phyloP scores from a whole-genome alignment of 1,140 invertebrate species.

The Drosophila equinoxialis region DNA sequence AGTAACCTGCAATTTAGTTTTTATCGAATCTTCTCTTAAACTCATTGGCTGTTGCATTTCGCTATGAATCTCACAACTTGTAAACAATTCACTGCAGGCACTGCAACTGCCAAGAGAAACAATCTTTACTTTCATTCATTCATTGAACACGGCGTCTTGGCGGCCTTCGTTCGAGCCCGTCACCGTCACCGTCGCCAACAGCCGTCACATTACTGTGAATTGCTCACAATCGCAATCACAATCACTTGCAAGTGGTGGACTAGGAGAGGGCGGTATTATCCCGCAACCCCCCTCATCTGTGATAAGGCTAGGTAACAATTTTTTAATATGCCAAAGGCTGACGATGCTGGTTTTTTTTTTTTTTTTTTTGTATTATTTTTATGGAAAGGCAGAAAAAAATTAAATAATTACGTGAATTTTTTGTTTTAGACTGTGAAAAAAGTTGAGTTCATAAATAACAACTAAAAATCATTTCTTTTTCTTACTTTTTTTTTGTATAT shows the following conservation, averaged over 20 bases:
- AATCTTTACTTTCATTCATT: constrained; percentile 65
- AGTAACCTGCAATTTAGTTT: neutral
- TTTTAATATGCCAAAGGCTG: constrained; percentile 51
- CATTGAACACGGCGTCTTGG: constrained; percentile 16
- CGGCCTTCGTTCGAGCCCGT: constrained; percentile 46
- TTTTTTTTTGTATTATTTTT: constrained; percentile 40
- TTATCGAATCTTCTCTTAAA: constrained; percentile 4
- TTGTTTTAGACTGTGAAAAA: constrained; percentile 48
- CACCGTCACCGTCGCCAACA: constrained; percentile 15
- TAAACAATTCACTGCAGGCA: constrained; percentile 22
- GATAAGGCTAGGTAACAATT: constrained; percentile 45
- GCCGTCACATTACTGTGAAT: constrained; percentile 20
- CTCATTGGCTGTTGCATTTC: constrained; percentile 5
- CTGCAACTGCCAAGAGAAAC: constrained; percentile 25
- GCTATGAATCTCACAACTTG: constrained; percentile 13
- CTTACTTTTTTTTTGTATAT: constrained; percentile 14
- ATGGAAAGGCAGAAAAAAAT: constrained; percentile 33
- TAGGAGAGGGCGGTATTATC: neutral
- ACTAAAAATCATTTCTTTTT: constrained; percentile 24
- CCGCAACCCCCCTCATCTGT: neutral
- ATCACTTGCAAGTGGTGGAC: constrained; percentile 24
- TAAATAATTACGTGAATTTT: constrained; percentile 58
- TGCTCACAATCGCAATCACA: constrained; percentile 27
- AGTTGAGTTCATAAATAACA: constrained; percentile 43
- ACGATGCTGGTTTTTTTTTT: constrained; percentile 40